Base-by-base conservation (phyloP, 1,140 invertebrate species). In the Pomacea maculata region DNA sequence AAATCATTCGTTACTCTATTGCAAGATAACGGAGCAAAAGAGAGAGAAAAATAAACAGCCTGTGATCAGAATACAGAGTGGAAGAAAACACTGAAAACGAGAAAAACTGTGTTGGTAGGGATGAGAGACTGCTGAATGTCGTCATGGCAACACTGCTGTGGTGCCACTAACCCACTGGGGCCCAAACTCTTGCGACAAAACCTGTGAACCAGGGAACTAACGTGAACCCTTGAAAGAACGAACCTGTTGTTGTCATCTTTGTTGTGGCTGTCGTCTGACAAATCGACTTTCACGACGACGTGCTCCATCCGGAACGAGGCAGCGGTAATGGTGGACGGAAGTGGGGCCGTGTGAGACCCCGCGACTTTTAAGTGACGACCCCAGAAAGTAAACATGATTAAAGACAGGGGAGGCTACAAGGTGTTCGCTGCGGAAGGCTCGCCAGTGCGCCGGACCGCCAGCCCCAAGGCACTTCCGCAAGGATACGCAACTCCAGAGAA, bases 401-500 rank as follows among this genome's bases (percentile, higher is more conserved):
- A 34, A 25, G 67, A 70, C 6, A 70, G 29, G 67, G 67, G 67
- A 70, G 67, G 67, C 67, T 70, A 70, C 29, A 70, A 70, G 29
- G 67, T 70, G 29, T 70, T 70, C 67, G 67, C 67, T 0, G 67
- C 67, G 67, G 67, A 70, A n/a, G 67, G 21, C n/a, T 70, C 67
- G n/a, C 67, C 67, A 21, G 67, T 34, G 67, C 67, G 67, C 11
- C 21, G 67, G 12, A 70, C 14, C 67, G n/a, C 12, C 21, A n/a
- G 67, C 67, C 67, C 67, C 2, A 70, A 70, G 67, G 11, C 12
- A n/a, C n/a, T 25, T 34, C 67, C 67, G n/a, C 67, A 11, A 34
- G 67, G n/a, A 11, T 70, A 70, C 67, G 67, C 67, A n/a, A 70
- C 67, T n/a, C 67, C 67, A 12, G 67, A 70, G 9, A 70, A 70